Evolutionary conservation across 2,888 invertebrate species (phyloP), one percentile per base, ranked within the genome.

Genomic region (Miltochrista miniata): DNA sequence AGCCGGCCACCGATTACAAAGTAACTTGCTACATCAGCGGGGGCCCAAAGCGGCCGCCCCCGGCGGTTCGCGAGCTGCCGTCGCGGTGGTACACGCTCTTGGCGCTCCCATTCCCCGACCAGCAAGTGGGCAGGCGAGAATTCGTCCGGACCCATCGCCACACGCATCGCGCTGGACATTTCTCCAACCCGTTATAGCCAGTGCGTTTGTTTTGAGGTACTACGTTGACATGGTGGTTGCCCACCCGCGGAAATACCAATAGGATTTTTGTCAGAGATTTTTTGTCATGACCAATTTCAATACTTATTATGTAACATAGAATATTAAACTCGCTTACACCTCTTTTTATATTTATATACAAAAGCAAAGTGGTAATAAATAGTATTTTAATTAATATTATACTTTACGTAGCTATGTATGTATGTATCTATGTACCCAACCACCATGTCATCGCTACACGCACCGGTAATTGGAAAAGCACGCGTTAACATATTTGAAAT

Each of bases 91-190:
- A 96, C 93, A 97, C 97, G 60, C 94, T 97, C 75, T 94, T 97
- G 86, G 97, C 97, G 69, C 93, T 97, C 79, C 97, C 97, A 69
- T 98, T 98, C 92, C 97, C 97, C 77, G 97, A 98, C 93, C 97
- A 97, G 93, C 97, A 97, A 86, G 95, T 97, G 76, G 97, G 96
- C 71, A 93, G 97, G 78, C 94, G 97, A 61, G 97, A 97, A 90
- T 94, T 96, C 76, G 94, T 94, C 67, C 94, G 96, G 74, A 94
- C 94, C 76, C 95, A 94, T 83, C 93, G 95, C 57, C 93, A 93
- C 78, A 88, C 92, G 61, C 93, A 93, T 64, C 95, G 95, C 78
- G 97, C 97, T 73, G 97, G 97, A 79, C 96, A 96, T 92, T 97
- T 97, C 93, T 97, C 97, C 92, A 96, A 96, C 89, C 96, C 96